These are phyloP conservation scores for Drosophila anomelani DNA, from an alignment of 2,888 invertebrate species.

Conservation along the genomic window DNA sequence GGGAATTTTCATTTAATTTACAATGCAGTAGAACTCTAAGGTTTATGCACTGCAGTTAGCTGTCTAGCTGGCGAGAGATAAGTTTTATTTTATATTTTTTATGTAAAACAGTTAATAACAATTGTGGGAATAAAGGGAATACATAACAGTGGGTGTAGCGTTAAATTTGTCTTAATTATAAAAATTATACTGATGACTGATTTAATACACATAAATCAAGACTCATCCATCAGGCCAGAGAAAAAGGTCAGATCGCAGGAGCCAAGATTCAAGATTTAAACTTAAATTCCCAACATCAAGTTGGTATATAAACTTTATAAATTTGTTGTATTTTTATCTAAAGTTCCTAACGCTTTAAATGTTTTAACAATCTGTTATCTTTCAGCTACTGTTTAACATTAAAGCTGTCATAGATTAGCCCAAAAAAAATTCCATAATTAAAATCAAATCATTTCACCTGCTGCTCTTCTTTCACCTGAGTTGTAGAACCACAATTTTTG, in stretches of 20 bases:
- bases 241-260: too few relatives aligned
- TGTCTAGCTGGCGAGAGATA: background rate
- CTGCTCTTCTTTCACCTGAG: background rate
- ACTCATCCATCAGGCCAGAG: background rate
- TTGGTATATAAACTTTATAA: background rate
- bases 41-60: constrained; percentile 24
- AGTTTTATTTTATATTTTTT: constrained; percentile 1
- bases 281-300: background rate
- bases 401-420: background rate
- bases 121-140: constrained; percentile 8
- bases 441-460: background rate
- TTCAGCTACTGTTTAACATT: background rate
- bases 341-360: too few relatives aligned
- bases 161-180: background rate
- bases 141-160: background rate
- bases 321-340: background rate
- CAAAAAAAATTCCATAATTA: background rate
- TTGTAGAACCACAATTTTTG: background rate
- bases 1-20: constrained; percentile 47
- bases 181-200: too few relatives aligned
- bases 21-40: constrained; percentile 6
- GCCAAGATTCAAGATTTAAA: background rate
- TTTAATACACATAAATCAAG: background rate
- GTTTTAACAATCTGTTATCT: background rate
- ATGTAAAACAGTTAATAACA: constrained; percentile 47